Conservation (phyloP, 2,113 vertebrate genomes). For the Catagonus wagneri region DNA sequence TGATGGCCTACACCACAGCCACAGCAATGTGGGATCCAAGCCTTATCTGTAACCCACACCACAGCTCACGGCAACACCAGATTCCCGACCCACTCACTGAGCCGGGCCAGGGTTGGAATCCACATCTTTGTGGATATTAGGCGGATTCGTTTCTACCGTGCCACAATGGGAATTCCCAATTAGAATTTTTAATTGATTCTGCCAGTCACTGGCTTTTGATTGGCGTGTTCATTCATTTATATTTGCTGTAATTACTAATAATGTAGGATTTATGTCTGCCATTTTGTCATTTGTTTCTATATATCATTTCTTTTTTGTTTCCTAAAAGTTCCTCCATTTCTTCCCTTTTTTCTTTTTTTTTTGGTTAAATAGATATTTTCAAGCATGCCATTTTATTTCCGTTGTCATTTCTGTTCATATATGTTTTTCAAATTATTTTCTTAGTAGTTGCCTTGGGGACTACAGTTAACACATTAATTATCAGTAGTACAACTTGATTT, state of each 20-base stretch:
- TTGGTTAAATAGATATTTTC: conserved; percentile 30
- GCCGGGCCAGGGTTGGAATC: too few relatives aligned
- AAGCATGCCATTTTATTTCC: conserved; percentile 17
- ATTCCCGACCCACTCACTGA: too few relatives aligned
- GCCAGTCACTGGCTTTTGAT: neutral
- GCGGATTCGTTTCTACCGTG: too few relatives aligned
- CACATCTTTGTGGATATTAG: too few relatives aligned
- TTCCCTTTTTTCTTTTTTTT: neutral
- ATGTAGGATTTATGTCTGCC: neutral
- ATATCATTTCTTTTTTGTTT: neutral
- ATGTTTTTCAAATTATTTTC: neutral
- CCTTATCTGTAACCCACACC: too few relatives aligned
- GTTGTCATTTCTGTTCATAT: neutral
- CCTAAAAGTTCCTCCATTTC: neutral
- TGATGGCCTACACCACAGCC: too few relatives aligned
- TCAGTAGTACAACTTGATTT: conserved; percentile 37
- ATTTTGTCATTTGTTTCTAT: conserved; percentile 17
- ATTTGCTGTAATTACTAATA: conserved; percentile 1
- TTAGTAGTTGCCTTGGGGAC: neutral
- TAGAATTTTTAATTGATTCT: conserved; percentile 5
- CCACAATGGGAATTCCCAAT: too few relatives aligned
- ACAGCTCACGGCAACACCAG: too few relatives aligned
- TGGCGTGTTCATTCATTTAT: neutral
- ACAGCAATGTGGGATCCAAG: too few relatives aligned
- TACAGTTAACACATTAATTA: conserved; percentile 15